Evolutionary conservation across 2,113 vertebrate species (phyloP).

Genomic region (Actenoides lindsayi): DNA sequence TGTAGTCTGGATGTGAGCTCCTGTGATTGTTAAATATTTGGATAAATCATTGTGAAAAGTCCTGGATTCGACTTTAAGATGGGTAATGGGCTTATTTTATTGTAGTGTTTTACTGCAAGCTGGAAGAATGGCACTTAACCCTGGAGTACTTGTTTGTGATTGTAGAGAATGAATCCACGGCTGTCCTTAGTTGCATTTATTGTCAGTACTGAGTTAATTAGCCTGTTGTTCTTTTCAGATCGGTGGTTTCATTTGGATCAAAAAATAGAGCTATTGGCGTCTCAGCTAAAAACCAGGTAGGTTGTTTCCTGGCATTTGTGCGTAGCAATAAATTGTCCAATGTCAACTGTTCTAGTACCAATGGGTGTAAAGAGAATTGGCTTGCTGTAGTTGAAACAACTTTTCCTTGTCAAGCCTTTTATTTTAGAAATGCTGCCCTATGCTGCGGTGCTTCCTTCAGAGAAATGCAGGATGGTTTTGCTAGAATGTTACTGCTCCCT

Average conservation of each 20-base stretch:
- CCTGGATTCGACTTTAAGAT: not conserved
- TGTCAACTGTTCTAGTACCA: not conserved
- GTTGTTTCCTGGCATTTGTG: not conserved
- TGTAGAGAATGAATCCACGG: rapidly evolving
- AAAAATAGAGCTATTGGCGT: constrained; percentile 86
- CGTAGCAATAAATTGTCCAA: rapidly evolving
- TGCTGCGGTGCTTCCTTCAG: not conserved
- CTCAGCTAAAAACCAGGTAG: constrained; percentile 86
- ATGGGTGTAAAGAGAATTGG: not conserved
- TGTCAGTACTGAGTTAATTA: not conserved
- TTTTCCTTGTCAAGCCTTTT: not conserved
- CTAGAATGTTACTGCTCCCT: not conserved
- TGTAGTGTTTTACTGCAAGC: not conserved
- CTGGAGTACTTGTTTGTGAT: not conserved
- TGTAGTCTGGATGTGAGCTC: not conserved
- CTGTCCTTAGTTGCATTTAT: rapidly evolving
- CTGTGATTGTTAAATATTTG: not conserved
- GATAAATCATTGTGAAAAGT: not conserved
- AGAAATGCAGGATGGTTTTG: not conserved
- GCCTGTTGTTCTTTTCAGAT: constrained; percentile 68
- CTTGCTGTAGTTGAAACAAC: not conserved
- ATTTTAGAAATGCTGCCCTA: not conserved
- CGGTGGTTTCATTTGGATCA: constrained; percentile 84
- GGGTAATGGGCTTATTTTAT: rapidly evolving
- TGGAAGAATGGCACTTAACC: not conserved